phyloP scores from a whole-genome alignment of 2,888 invertebrate species.

The Troides oblongomaculatus region DNA sequence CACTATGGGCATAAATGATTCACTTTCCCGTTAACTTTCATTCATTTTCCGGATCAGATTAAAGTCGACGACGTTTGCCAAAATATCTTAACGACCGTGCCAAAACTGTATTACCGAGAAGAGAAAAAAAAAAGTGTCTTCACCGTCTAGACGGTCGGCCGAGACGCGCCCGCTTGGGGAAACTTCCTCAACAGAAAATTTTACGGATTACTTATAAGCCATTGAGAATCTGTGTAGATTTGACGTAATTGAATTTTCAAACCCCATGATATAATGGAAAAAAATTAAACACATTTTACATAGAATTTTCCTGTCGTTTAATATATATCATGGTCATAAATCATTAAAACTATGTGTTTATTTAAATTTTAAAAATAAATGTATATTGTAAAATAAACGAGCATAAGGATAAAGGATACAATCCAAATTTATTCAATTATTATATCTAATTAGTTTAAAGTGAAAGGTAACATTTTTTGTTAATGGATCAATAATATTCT shows the following conservation, averaged over 20 bases:
- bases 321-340: no score
- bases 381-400: no score
- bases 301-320: no score
- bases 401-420: no score
- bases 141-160: constrained; percentile 68
- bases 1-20: constrained; percentile 48
- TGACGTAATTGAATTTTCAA: background rate
- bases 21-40: constrained; percentile 66
- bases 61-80: constrained; percentile 70
- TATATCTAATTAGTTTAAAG: no score
- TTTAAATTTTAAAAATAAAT: no score
- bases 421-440: no score
- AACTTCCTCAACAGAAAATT: constrained; percentile 38
- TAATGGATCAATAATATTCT: no score
- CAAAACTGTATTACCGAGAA: constrained; percentile 75
- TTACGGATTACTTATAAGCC: background rate
- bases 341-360: no score
- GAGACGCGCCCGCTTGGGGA: constrained; percentile 64
- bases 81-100: constrained; percentile 68
- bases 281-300: no score
- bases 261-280: no score
- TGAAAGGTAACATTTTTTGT: no score
- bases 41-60: constrained; percentile 72
- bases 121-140: constrained; percentile 56
- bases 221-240: background rate